A percentile compares a stretch with the other conserved stretches of the same genome.
phyloP scores from a whole-genome alignment of 2,113 vertebrate genomes.

The Tenebrosternarchus preto region DNA sequence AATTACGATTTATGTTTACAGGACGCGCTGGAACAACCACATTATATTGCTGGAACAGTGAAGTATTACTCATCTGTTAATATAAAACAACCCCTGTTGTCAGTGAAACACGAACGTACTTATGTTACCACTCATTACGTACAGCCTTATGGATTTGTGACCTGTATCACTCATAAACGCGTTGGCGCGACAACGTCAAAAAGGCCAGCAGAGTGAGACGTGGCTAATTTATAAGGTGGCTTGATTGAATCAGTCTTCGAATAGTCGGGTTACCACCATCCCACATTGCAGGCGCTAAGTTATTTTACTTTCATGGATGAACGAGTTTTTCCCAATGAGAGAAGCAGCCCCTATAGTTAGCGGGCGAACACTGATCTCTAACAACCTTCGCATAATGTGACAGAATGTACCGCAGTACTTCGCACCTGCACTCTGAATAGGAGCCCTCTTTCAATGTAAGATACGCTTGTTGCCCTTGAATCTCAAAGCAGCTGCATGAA shows the following conservation, averaged over 20 bases:
- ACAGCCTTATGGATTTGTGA: neutral
- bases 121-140: neutral
- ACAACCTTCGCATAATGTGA: slow-evolving; percentile 95
- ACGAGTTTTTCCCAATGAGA: slow-evolving; percentile 79
- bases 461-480: slow-evolving; percentile 96
- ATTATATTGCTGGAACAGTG: too few species aligned
- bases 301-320: slow-evolving; percentile 91
- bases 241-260: slow-evolving; percentile 36
- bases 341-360: slow-evolving; percentile 91
- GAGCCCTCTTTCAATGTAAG: slow-evolving; percentile 87
- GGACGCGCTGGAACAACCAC: too few species aligned
- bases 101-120: neutral
- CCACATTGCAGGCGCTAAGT: slow-evolving; percentile 77
- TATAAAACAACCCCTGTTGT: neutral
- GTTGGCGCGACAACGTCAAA: slow-evolving; percentile 1
- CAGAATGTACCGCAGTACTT: slow-evolving; percentile 88
- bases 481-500: slow-evolving; percentile 92
- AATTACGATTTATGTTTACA: too few species aligned
- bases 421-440: slow-evolving; percentile 99
- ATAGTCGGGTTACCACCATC: slow-evolving; percentile 73
- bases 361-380: slow-evolving; percentile 92
- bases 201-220: slow-evolving; percentile 31
- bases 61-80: neutral
- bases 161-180: slow-evolving; percentile 27
- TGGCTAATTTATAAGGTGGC: slow-evolving; percentile 49